Evolutionary conservation across 2,888 invertebrate species (phyloP).

Genomic region (Augiades crinisus): DNA sequence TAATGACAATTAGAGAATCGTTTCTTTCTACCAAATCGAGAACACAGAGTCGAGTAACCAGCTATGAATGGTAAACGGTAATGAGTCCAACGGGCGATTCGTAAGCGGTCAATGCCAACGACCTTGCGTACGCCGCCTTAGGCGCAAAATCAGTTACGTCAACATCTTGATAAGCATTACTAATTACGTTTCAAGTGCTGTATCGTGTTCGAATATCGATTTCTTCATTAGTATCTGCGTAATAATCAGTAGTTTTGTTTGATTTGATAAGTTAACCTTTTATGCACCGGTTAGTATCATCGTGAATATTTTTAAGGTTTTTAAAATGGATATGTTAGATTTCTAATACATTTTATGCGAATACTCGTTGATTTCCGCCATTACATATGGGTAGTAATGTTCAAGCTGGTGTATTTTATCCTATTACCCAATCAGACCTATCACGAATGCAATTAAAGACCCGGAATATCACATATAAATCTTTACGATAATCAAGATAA

Average conservation of each 20-base stretch:
- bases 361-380: no score
- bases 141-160: conserved; percentile 34
- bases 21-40: not conserved
- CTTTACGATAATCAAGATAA: no score
- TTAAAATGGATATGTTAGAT: not conserved
- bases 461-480: no score
- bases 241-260: not conserved
- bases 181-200: conserved; percentile 18
- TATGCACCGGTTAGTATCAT: not conserved
- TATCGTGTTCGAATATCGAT: conserved; percentile 10
- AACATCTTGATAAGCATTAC: conserved; percentile 21
- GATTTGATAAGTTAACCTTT: not conserved
- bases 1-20: not conserved
- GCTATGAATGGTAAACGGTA: conserved; percentile 53
- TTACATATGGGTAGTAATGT: no score
- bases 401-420: no score
- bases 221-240: conserved; percentile 1
- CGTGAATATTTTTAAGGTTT: not conserved
- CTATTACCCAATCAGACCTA: no score
- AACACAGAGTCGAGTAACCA: conserved; percentile 38
- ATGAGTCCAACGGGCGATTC: conserved; percentile 43
- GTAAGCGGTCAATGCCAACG: conserved; percentile 45
- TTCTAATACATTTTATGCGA: not conserved
- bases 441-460: no score
- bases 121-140: conserved; percentile 39